Conservation (phyloP, 2,113 vertebrate species). For the Passer montanus region DNA sequence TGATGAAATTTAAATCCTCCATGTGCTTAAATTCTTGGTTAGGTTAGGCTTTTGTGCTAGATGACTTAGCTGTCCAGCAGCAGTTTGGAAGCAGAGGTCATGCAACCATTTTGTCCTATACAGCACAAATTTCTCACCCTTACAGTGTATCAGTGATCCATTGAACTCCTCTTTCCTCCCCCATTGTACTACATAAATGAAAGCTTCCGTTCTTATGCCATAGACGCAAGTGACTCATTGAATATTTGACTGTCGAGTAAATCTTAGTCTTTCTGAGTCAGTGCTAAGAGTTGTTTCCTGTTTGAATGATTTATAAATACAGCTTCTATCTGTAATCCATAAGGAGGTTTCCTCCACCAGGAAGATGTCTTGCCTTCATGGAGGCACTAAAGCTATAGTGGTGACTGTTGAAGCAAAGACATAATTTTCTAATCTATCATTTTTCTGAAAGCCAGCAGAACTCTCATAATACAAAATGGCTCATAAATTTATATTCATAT, state of each 20-base stretch:
- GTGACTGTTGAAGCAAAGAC: neutral
- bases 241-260: neutral
- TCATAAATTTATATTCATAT: neutral
- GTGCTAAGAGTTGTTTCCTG: neutral
- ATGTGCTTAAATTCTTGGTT: neutral
- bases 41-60: neutral
- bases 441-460: neutral
- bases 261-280: neutral
- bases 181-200: neutral
- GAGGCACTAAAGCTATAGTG: neutral
- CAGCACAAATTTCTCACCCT: neutral
- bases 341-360: neutral
- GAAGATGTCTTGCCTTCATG: neutral
- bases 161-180: neutral
- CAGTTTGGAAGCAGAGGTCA: neutral
- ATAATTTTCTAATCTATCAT: neutral
- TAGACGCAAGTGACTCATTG: neutral
- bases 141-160: neutral
- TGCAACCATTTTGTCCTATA: neutral
- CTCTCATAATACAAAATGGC: rapidly evolving
- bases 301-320: neutral
- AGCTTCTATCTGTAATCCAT: neutral
- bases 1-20: neutral
- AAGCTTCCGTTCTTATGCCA: neutral
- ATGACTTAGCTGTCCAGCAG: neutral